Conservation (phyloP, 2,888 invertebrate genomes). For the Xanthorhoe spadicearia region DNA sequence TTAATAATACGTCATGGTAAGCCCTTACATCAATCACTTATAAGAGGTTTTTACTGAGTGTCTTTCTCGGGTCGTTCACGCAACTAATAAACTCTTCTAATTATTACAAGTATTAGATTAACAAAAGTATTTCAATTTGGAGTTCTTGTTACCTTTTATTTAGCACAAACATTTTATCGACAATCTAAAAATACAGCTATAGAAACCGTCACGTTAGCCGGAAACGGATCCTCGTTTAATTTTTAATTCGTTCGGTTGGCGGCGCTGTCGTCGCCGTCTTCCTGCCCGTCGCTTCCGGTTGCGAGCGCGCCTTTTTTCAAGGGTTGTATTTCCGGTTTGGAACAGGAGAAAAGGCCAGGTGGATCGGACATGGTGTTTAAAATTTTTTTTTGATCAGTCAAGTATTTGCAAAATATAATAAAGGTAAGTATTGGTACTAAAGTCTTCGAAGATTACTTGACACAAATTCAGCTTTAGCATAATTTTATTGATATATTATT, state of each 20-base stretch:
- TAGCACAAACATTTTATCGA: slow-evolving; percentile 9
- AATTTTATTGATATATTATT: too few relatives aligned
- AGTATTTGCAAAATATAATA: not conserved
- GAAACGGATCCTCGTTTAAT: slow-evolving; percentile 82
- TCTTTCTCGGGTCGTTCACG: too few relatives aligned
- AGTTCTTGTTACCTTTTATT: not conserved
- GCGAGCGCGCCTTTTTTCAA: slow-evolving; percentile 73
- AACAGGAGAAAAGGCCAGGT: slow-evolving; percentile 57
- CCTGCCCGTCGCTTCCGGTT: slow-evolving; percentile 80
- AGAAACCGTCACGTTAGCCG: slow-evolving; percentile 70
- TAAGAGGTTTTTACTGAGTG: too few relatives aligned
- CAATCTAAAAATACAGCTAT: slow-evolving; percentile 46
- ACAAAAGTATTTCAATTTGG: not conserved
- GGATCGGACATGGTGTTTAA: slow-evolving; percentile 19
- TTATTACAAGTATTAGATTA: too few relatives aligned
- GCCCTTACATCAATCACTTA: too few relatives aligned
- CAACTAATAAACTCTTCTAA: too few relatives aligned
- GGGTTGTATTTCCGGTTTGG: slow-evolving; percentile 79
- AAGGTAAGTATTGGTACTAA: not conserved
- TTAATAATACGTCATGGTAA: too few relatives aligned
- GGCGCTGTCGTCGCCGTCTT: slow-evolving; percentile 79
- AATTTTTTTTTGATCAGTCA: not conserved
- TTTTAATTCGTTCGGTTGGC: slow-evolving; percentile 78
- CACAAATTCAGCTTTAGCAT: too few relatives aligned
- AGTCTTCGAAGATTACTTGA: too few relatives aligned